phyloP scores from a whole-genome alignment of 2,888 invertebrate genomes.

The Ectemnius continuus region DNA sequence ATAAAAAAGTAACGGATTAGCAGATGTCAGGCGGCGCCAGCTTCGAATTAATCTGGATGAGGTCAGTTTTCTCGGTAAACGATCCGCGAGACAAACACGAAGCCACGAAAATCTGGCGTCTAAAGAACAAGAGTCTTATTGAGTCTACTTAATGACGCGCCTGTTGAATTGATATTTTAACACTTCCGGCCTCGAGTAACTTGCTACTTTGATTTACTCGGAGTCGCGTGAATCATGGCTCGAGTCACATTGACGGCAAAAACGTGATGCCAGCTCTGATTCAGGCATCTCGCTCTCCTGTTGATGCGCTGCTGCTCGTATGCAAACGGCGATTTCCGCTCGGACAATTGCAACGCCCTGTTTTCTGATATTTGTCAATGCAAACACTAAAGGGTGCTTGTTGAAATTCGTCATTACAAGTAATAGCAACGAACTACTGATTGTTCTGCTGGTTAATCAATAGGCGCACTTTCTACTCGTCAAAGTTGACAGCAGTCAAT shows the following conservation, averaged over 20 bases:
- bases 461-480: not conserved
- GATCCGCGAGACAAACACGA: not conserved
- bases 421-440: not conserved
- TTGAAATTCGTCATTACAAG: not conserved
- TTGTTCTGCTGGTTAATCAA: not conserved
- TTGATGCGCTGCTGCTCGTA: constrained; percentile 24
- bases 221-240: constrained; percentile 48
- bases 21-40: not conserved
- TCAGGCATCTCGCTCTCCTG: constrained; percentile 22
- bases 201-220: constrained; percentile 27
- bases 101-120: not conserved
- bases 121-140: constrained; percentile 1
- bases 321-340: constrained; percentile 18
- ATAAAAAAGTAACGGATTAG: not conserved
- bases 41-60: not conserved
- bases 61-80: not conserved
- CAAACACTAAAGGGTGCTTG: not conserved
- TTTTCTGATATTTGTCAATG: not conserved
- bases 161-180: constrained; percentile 15
- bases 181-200: constrained; percentile 51
- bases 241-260: constrained; percentile 35
- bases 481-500: not conserved
- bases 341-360: constrained; percentile 3
- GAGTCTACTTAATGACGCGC: not conserved
- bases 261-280: constrained; percentile 36